Evolutionary conservation across 2,888 invertebrate genomes (phyloP), one percentile per base, ranked within the genome.

Genomic region (Ganaspis brasiliensis): DNA sequence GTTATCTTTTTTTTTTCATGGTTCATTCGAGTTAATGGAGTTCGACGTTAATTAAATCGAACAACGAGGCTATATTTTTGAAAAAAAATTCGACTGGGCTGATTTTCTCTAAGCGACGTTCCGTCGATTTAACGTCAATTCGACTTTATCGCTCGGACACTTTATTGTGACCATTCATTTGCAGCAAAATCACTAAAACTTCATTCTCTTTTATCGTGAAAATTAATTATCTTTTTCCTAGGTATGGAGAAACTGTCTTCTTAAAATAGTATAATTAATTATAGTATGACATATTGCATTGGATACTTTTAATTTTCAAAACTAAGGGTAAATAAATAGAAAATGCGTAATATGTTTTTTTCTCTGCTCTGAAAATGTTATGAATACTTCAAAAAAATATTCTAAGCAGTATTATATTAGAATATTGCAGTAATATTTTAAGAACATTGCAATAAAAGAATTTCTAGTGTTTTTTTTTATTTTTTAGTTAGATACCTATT

Each of bases 101-200:
- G 26, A 57, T 57, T 57, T 57, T 57, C 57, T 24, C 24, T 57
- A 26, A 57, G n/a, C 31, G n/a, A 31, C 16, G 57, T 57, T 57
- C 57, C 57, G 31, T n/a, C 57, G 31, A 57, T 57, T 57, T 57
- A 31, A 57, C 26, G 57, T 31, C 57, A 26, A 57, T n/a, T 57
- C 31, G 26, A 8, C n/a, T 57, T 57, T 57, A 57, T 31, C 57
- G 26, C 57, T 31, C 26, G 31, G 31, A n/a, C 26, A 9, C 8
- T 57, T 57, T 26, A n/a, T 57, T 24, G 14, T 31, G n/a, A 26
- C n/a, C 57, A 57, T 57, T 57, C 14, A 57, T 31, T 57, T 26
- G 9, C 19, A 55, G 52, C 2, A 55, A 19, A 19, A 5, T 55
- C 16, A 4, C 19, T 55, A 19, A 55, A 55, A 9, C 52, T 19